A percentile compares a stretch with the other conserved stretches of the same genome.
These are phyloP conservation scores for Chrysomela aeneicollis DNA, from an alignment of 2,888 invertebrate genomes.

Conservation along the genomic window DNA sequence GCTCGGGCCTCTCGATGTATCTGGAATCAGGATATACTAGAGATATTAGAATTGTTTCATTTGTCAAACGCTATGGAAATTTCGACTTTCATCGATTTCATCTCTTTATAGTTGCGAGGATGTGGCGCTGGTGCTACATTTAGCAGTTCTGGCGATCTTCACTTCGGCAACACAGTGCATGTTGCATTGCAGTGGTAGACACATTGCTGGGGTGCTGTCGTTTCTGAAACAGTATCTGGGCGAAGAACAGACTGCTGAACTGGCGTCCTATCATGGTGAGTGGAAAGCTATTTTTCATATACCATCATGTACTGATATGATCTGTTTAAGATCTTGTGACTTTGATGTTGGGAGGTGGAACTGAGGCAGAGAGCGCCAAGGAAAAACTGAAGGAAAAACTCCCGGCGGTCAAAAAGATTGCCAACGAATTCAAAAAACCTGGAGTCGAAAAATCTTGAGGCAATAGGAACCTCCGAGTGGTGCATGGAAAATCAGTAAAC, in stretches of 20 bases:
- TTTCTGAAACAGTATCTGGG: constrained; percentile 76
- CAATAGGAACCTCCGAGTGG: not conserved
- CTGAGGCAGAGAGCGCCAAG: constrained; percentile 63
- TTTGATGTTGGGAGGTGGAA: constrained; percentile 66
- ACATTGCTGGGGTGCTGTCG: constrained; percentile 81
- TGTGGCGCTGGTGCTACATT: constrained; percentile 80
- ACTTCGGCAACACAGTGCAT: constrained; percentile 82
- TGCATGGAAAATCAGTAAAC: not conserved
- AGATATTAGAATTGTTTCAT: too few relatives aligned
- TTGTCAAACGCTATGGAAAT: too few relatives aligned
- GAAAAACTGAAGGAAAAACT: constrained; percentile 64
- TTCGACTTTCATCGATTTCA: too few relatives aligned
- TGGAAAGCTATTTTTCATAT: constrained; percentile 25
- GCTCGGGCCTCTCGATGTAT: too few relatives aligned
- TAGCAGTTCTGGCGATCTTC: constrained; percentile 80
- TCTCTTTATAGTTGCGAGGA: constrained; percentile 67
- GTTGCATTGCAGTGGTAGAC: constrained; percentile 92
- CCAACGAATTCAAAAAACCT: constrained; percentile 63
- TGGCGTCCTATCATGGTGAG: constrained; percentile 82
- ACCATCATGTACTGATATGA: not conserved
- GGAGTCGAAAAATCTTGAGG: constrained; percentile 24
- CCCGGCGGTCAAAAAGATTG: constrained; percentile 63
- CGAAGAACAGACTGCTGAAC: constrained; percentile 69
- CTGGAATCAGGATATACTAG: too few relatives aligned
- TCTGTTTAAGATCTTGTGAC: constrained; percentile 69